These are phyloP conservation scores for Chaetoderma sp. DNA, from an alignment of 2,888 invertebrate genomes.

Conservation along the genomic window DNA sequence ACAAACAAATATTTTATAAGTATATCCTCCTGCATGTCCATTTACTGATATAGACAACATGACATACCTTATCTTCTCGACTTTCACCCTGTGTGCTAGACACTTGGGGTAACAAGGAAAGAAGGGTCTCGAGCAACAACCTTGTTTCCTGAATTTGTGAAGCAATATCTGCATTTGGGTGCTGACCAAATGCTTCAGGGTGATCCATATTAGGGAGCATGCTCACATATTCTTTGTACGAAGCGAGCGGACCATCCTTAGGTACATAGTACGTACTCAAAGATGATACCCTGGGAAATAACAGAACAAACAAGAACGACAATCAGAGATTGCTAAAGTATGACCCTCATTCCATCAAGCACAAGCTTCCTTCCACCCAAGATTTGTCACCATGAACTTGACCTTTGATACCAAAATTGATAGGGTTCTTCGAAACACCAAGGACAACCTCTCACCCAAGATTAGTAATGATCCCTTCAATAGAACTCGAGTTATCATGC, in stretches of 20 bases:
- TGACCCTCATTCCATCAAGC: not conserved
- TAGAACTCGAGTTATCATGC: no score
- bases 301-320: no score
- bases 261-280: constrained; percentile 86
- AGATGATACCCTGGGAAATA: constrained; percentile 76
- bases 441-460: no score
- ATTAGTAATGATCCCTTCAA: no score
- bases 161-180: constrained; percentile 89
- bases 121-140: constrained; percentile 81
- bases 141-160: constrained; percentile 85
- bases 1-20: no score
- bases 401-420: no score
- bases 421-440: no score
- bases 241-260: constrained; percentile 81
- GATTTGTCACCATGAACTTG: no score
- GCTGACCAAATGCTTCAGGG: constrained; percentile 90
- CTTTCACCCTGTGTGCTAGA: constrained; percentile 71
- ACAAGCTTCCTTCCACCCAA: no score
- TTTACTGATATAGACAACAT: no score
- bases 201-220: constrained; percentile 83
- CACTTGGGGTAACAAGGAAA: constrained; percentile 81
- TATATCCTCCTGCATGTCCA: no score
- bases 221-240: constrained; percentile 84
- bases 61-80: constrained; percentile 78
- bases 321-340: no score